Base-by-base conservation (phyloP, 1,140 invertebrate species). In the Heliconius congener region DNA sequence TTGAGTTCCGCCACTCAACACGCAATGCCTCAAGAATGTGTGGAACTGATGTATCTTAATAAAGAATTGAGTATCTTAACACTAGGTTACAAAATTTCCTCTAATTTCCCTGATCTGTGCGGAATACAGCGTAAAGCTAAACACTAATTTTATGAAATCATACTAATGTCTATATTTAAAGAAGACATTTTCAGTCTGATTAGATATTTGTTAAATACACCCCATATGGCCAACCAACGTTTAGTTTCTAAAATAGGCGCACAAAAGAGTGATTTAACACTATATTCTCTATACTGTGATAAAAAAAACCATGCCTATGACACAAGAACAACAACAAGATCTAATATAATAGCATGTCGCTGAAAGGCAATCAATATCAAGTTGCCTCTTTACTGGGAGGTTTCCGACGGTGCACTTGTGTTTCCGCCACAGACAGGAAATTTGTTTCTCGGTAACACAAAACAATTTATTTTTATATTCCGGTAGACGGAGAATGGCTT, bases 401-500 rank as follows among this genome's bases (percentile, higher is more conserved):
- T 16, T 66, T 30, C 27, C 60, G 60, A 27, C 60, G 19, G 60
- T 66, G 60, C 60, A 66, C 60, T 66, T 30, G 60, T 66, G 60
- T 66, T 66, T 66, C 60, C 60, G 60, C 27, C 60, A 30, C 60
- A 27, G 60, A 66, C 60, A 9, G 60, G 60, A 66, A 66, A 66
- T 66, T 66, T 66, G 60, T 66, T 66, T 66, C 60, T 66, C 27
- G 60, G 60, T 23, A 66, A 66, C 60, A 66, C 60, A 66, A 66
- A 66, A 66, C 60, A 66, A 66, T 66, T 66, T 66, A 66, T 66
- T 66, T 66, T 66, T 66, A 66, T 66, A 11, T 27, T 30, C 23
- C 60, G 23, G 23, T 27, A 66, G 27, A 30, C 27, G 60, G 11
- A 27, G 27, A 27, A 66, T 11, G 13, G 60, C 60, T 66, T 30